Percentiles rank a stretch among this genome's conserved stretches.
These are phyloP conservation scores for Berghia stephanieae DNA, from an alignment of 1,140 invertebrate species.

Conservation along the genomic window DNA sequence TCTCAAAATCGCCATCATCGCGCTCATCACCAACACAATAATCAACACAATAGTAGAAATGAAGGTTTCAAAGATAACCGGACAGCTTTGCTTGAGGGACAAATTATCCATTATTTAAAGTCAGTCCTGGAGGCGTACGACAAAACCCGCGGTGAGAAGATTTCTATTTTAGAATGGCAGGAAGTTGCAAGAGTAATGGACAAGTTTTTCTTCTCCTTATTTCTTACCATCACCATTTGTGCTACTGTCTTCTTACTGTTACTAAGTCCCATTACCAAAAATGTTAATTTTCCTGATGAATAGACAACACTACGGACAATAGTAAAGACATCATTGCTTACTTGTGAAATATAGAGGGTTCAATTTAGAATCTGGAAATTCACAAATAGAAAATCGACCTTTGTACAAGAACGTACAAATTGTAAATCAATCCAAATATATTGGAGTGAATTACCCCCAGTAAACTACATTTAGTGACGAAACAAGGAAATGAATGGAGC, in stretches of 20 bases:
- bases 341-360: neutral
- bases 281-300: slow-evolving; percentile 33
- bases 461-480: neutral
- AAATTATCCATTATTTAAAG: slow-evolving; percentile 52
- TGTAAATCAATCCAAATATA: neutral
- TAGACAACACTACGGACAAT: too few species aligned
- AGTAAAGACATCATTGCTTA: slow-evolving; percentile 1
- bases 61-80: too few species aligned
- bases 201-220: slow-evolving; percentile 52
- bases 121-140: slow-evolving; percentile 50
- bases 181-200: slow-evolving; percentile 57
- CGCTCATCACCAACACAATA: neutral
- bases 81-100: slow-evolving; percentile 44
- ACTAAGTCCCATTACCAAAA: slow-evolving; percentile 56
- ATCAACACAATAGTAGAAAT: too few species aligned
- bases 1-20: neutral
- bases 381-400: neutral
- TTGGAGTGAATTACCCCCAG: neutral
- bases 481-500: too few species aligned
- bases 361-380: neutral
- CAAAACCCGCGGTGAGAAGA: slow-evolving; percentile 40
- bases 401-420: neutral
- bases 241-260: slow-evolving; percentile 51
- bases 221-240: slow-evolving; percentile 44
- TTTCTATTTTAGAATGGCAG: slow-evolving; percentile 53